These are phyloP conservation scores for Acrocephalus scirpaceus DNA, from an alignment of 2,797 vertebrate species.

Conservation along the genomic window DNA sequence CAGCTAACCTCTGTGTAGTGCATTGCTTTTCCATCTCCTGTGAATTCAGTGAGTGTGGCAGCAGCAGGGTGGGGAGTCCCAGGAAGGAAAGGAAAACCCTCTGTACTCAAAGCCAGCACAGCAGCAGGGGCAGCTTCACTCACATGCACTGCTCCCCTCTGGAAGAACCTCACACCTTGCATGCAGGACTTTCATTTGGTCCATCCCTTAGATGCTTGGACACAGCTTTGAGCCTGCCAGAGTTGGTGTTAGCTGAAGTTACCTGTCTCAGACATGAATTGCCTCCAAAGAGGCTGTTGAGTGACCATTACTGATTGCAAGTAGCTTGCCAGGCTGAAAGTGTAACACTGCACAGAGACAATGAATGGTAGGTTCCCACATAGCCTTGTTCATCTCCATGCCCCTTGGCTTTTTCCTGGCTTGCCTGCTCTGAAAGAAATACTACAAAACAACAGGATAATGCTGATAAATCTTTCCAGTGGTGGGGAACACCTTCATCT, in stretches of 20 bases:
- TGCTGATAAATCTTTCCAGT: not conserved
- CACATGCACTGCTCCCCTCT: rapidly evolving
- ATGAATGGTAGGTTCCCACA: not conserved
- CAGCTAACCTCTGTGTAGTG: not conserved
- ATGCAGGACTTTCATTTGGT: not conserved
- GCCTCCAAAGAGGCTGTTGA: not conserved
- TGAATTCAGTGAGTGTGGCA: rapidly evolving
- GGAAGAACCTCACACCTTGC: not conserved
- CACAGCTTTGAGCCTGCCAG: not conserved
- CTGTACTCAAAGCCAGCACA: not conserved
- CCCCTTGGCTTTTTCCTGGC: not conserved
- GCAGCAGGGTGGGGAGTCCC: rapidly evolving
- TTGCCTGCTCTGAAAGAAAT: not conserved
- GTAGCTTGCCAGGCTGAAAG: not conserved
- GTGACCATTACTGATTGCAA: not conserved
- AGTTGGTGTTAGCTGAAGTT: rapidly evolving
- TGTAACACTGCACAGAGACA: not conserved
- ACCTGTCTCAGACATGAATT: not conserved
- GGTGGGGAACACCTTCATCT: not conserved
- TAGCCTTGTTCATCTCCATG: not conserved
- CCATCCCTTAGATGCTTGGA: not conserved
- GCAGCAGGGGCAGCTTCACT: not conserved
- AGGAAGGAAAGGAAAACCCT: not conserved
- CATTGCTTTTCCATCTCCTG: not conserved
- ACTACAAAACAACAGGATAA: not conserved